These are phyloP conservation scores for Colistium nudipinnis DNA, from an alignment of 2,113 vertebrate genomes.

Conservation along the genomic window DNA sequence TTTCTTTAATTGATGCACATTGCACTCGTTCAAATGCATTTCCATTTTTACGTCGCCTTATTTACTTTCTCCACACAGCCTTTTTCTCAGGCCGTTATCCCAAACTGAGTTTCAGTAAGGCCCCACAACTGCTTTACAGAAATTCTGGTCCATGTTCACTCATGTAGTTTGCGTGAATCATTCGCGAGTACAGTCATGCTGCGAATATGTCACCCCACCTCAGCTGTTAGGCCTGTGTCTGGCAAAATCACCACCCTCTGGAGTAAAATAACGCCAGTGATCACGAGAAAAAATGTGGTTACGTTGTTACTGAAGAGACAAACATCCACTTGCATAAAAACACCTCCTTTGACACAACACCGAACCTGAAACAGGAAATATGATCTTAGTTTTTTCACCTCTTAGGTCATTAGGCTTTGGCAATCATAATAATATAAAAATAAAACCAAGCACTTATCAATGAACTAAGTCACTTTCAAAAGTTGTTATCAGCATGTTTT, in stretches of 20 bases:
- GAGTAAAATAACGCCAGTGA: conserved; percentile 3
- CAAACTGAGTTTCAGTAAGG: neutral
- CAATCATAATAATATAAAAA: too few species aligned
- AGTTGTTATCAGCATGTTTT: too few species aligned
- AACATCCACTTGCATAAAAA: neutral
- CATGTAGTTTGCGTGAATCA: neutral
- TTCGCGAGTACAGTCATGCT: neutral
- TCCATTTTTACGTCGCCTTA: neutral
- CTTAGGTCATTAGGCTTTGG: too few species aligned
- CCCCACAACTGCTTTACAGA: neutral
- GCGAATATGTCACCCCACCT: neutral
- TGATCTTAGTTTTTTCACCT: too few species aligned
- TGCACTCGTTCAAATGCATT: neutral
- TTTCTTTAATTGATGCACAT: neutral
- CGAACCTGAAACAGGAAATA: too few species aligned
- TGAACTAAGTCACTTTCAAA: too few species aligned
- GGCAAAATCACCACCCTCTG: neutral
- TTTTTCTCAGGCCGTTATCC: neutral
- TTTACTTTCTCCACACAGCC: too few species aligned
- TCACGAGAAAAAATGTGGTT: too few species aligned
- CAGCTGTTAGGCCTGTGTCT: neutral
- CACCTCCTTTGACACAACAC: too few species aligned
- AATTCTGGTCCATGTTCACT: neutral
- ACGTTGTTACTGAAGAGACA: neutral
- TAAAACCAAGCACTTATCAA: too few species aligned